Conservation (phyloP, 1,140 invertebrate species). For the Drosophila sproati region DNA sequence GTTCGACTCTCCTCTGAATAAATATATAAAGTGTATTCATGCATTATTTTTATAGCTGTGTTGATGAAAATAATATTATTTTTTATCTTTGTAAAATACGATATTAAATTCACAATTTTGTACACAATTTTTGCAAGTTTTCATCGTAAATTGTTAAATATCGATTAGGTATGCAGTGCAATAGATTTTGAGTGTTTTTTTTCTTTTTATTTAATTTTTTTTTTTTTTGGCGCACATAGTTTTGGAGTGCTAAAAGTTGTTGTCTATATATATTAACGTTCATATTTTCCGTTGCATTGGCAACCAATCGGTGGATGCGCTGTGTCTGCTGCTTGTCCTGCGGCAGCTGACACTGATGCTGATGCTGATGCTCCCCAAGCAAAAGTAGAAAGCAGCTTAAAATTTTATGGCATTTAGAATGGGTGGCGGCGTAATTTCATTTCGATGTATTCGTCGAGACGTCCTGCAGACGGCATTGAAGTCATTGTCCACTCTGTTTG, state of each 20-base stretch:
- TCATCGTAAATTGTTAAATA: neutral
- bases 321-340: neutral
- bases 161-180: neutral
- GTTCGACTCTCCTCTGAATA: too few relatives aligned
- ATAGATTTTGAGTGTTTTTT: neutral
- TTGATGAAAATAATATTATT: conserved; percentile 12
- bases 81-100: neutral
- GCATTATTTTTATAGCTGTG: neutral
- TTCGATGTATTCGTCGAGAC: conserved; percentile 22
- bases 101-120: neutral
- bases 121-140: neutral
- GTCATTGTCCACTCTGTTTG: conserved; percentile 36
- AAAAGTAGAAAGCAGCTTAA: conserved; percentile 37
- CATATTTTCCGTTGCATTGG: neutral
- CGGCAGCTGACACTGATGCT: neutral
- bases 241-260: neutral
- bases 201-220: neutral
- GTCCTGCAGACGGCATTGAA: conserved; percentile 27
- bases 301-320: neutral
- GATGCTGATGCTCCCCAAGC: neutral
- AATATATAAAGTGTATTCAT: too few relatives aligned
- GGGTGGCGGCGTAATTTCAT: conserved; percentile 38
- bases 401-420: conserved; percentile 36
- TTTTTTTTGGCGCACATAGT: too few relatives aligned
- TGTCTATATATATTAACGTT: neutral